phyloP scores from a whole-genome alignment of 2,797 vertebrate species.

The Malacoraja senta region DNA sequence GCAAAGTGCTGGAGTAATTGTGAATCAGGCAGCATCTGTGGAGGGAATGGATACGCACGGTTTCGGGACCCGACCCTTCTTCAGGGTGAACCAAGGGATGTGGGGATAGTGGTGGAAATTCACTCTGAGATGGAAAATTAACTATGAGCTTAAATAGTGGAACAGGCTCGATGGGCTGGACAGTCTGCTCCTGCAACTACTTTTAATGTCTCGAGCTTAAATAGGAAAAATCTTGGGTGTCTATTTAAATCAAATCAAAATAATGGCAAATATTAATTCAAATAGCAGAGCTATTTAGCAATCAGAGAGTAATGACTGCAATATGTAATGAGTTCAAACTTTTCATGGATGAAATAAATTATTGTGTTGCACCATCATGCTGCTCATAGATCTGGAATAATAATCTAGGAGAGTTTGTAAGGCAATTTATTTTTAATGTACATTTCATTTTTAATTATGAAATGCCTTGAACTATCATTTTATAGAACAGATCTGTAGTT shows the following conservation, averaged over 20 bases:
- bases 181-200: too few relatives aligned
- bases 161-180: too few relatives aligned
- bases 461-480: slow-evolving; percentile 16
- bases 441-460: slow-evolving; percentile 4
- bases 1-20: too few relatives aligned
- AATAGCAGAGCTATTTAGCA: not conserved
- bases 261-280: not conserved
- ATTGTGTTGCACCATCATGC: not conserved
- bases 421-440: slow-evolving; percentile 3
- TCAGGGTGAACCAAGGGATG: too few relatives aligned
- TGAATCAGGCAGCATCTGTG: too few relatives aligned
- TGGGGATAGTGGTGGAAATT: too few relatives aligned
- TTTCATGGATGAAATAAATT: not conserved
- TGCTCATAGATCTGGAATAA: not conserved
- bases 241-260: not conserved
- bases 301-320: not conserved
- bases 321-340: not conserved
- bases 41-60: too few relatives aligned
- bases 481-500: not conserved
- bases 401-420: not conserved
- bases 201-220: not conserved
- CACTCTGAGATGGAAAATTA: too few relatives aligned
- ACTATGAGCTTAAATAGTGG: too few relatives aligned
- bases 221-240: not conserved
- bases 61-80: too few relatives aligned